Percentiles rank a stretch among this genome's conserved stretches.
Evolutionary conservation across 2,888 invertebrate genomes (phyloP).

Genomic region (Dasysyrphus albostriatus): DNA sequence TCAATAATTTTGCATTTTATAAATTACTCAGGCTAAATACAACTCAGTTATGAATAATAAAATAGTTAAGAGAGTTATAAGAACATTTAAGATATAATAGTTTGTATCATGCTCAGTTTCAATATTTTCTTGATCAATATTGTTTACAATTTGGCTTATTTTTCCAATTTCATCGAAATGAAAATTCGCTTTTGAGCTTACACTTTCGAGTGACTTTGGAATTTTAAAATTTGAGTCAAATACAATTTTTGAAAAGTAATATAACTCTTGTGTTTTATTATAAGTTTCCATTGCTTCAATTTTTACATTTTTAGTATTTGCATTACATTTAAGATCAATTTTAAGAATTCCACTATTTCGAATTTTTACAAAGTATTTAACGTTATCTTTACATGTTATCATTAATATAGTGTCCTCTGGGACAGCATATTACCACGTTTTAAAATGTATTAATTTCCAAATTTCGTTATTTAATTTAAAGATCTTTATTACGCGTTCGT

Average conservation of each 20-base stretch:
- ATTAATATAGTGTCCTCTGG: slow-evolving; percentile 11
- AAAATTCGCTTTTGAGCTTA: not conserved
- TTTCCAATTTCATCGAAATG: slow-evolving; percentile 22
- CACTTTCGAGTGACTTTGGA: not conserved
- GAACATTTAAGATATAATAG: not conserved
- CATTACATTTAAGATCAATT: slow-evolving; percentile 5
- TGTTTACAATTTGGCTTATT: slow-evolving; percentile 8
- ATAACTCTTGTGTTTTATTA: slow-evolving; percentile 7
- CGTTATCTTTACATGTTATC: not conserved
- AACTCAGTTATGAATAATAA: not conserved
- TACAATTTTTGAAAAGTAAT: slow-evolving; percentile 4
- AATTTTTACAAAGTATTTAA: slow-evolving; percentile 28
- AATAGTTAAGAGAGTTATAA: not conserved
- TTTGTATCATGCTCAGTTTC: not conserved
- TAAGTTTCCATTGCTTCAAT: slow-evolving; percentile 2
- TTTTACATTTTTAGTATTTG: slow-evolving; percentile 18
- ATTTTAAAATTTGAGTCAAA: slow-evolving; percentile 8
- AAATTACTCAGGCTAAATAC: not conserved
- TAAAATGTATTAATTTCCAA: slow-evolving; percentile 3
- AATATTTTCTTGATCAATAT: not conserved
- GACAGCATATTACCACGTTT: slow-evolving; percentile 24
- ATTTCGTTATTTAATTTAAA: slow-evolving; percentile 18
- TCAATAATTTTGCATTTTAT: slow-evolving; percentile 2
- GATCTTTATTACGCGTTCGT: slow-evolving; percentile 5
- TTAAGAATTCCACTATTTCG: not conserved